A percentile compares a stretch with the other conserved stretches of the same genome.
phyloP scores from a whole-genome alignment of 1,140 invertebrate genomes.

The Ditylenchus dipsaci region DNA sequence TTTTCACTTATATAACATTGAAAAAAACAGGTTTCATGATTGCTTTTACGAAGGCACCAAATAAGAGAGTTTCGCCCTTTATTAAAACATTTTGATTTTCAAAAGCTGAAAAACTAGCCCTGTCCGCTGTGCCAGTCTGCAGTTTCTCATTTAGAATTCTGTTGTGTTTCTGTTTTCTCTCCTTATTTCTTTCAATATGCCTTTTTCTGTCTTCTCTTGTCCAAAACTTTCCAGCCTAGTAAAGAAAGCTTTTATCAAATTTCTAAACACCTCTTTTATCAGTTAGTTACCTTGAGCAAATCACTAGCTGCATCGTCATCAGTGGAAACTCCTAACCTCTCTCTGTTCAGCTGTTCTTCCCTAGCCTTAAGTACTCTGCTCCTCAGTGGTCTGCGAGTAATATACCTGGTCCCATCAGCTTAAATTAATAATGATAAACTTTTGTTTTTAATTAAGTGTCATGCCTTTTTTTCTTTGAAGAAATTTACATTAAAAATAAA shows the following conservation, averaged over 20 bases:
- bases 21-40: too few relatives aligned
- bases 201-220: slow-evolving; percentile 73
- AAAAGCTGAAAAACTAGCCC: slow-evolving; percentile 9
- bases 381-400: slow-evolving; percentile 70
- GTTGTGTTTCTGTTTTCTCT: slow-evolving; percentile 66
- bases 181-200: slow-evolving; percentile 69
- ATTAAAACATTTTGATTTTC: background rate
- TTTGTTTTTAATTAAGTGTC: too few relatives aligned
- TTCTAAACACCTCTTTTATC: too few relatives aligned
- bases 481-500: too few relatives aligned
- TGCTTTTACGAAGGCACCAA: too few relatives aligned
- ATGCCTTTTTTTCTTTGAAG: too few relatives aligned
- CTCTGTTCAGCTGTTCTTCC: slow-evolving; percentile 68
- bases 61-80: background rate
- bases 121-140: slow-evolving; percentile 53
- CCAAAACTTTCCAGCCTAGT: slow-evolving; percentile 73
- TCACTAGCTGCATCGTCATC: slow-evolving; percentile 78
- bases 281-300: slow-evolving; percentile 61
- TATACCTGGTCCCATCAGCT: slow-evolving; percentile 74
- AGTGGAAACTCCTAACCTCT: slow-evolving; percentile 71
- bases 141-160: slow-evolving; percentile 46
- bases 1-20: too few relatives aligned
- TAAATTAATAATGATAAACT: too few relatives aligned
- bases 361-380: slow-evolving; percentile 67
- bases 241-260: too few relatives aligned